phyloP scores from a whole-genome alignment of 2,113 vertebrate genomes.

The Vulpes ferrilata region DNA sequence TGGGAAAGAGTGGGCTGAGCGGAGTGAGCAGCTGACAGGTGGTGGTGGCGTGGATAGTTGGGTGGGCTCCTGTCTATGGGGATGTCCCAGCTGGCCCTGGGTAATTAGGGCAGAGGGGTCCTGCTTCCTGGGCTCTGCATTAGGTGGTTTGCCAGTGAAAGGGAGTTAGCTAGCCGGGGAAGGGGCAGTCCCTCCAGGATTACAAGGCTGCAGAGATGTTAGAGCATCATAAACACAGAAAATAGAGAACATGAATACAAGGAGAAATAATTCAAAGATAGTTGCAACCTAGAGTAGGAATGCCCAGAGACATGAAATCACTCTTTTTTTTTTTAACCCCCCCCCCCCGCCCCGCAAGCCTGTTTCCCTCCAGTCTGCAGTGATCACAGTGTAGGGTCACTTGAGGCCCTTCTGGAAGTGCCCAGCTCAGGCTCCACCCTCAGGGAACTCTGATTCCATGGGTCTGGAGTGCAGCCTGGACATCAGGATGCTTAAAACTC shows the following conservation, averaged over 20 bases:
- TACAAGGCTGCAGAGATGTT: background rate
- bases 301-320: background rate
- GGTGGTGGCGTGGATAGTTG: no score
- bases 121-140: background rate
- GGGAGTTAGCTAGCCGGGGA: background rate
- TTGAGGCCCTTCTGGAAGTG: background rate
- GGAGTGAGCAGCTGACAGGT: background rate
- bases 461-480: background rate
- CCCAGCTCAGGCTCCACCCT: background rate
- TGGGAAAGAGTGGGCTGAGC: background rate
- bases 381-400: background rate
- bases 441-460: background rate
- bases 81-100: no score
- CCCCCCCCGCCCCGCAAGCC: background rate
- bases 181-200: background rate
- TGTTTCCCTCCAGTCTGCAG: background rate
- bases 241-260: background rate
- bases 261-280: background rate
- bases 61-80: background rate
- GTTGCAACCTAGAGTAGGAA: background rate
- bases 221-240: background rate
- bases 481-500: background rate
- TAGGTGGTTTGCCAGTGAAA: background rate
- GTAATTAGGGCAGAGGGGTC: background rate
- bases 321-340: background rate